phyloP scores from a whole-genome alignment of 1,140 invertebrate genomes.

The Dinoponera quadriceps region DNA sequence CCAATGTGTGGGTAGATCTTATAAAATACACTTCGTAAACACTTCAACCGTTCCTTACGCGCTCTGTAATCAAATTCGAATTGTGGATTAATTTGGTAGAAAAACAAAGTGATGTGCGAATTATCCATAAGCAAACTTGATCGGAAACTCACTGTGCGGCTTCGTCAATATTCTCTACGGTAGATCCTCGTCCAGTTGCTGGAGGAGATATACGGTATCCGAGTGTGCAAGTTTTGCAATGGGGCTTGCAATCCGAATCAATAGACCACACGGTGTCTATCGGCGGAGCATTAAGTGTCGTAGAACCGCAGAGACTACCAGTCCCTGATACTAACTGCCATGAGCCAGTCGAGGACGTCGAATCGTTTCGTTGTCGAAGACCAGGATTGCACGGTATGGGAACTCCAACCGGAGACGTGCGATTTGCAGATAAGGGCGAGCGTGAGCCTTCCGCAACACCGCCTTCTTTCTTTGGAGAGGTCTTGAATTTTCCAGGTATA shows the following conservation, averaged over 20 bases:
- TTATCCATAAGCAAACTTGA: not conserved
- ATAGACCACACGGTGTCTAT: slow-evolving; percentile 79
- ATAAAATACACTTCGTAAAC: slow-evolving; percentile 86
- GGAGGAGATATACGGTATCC: slow-evolving; percentile 79
- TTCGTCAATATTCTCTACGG: not conserved
- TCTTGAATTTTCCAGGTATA: slow-evolving; percentile 77
- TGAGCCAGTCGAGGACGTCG: slow-evolving; percentile 87
- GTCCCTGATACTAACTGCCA: slow-evolving; percentile 90
- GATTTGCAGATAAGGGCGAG: slow-evolving; percentile 81
- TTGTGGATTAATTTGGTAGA: not conserved
- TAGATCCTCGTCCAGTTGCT: slow-evolving; percentile 76
- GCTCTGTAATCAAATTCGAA: slow-evolving; percentile 74
- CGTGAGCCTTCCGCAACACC: slow-evolving; percentile 74
- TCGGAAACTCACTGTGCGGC: slow-evolving; percentile 75
- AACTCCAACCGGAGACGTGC: slow-evolving; percentile 88
- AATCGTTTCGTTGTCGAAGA: slow-evolving; percentile 87
- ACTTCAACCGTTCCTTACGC: slow-evolving; percentile 87
- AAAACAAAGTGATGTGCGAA: not conserved
- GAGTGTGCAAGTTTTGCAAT: slow-evolving; percentile 79
- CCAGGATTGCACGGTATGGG: slow-evolving; percentile 85
- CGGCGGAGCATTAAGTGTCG: slow-evolving; percentile 83
- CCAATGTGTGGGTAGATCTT: slow-evolving; percentile 86
- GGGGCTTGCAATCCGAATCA: slow-evolving; percentile 78
- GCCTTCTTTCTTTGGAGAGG: slow-evolving; percentile 78
- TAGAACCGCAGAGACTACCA: slow-evolving; percentile 88